These are phyloP conservation scores for Physocephala rufipes DNA, from an alignment of 2,888 invertebrate species.

Conservation along the genomic window DNA sequence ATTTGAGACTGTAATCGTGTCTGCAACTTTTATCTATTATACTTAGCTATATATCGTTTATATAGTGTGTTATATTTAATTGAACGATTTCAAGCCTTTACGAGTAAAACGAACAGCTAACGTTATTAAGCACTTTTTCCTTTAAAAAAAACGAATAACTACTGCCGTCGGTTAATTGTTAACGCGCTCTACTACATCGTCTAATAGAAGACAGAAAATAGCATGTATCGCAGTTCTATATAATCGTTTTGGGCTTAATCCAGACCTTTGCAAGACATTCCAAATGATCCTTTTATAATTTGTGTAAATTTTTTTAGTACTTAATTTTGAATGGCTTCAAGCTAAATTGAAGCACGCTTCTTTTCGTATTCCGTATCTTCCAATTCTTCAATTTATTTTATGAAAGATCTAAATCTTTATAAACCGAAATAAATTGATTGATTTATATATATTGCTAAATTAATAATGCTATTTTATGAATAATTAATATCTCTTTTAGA, in stretches of 20 bases:
- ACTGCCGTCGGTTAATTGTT: conserved; percentile 14
- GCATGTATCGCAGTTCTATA: neutral
- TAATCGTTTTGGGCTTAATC: neutral
- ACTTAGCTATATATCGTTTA: too few relatives aligned
- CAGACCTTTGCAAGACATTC: conserved; percentile 7
- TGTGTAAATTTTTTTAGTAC: conserved; percentile 12
- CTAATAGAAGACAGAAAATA: neutral
- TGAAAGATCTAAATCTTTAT: neutral
- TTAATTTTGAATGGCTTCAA: conserved; percentile 1
- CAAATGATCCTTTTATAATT: neutral
- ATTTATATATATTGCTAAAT: neutral
- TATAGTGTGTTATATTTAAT: too few relatives aligned
- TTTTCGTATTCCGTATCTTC: neutral
- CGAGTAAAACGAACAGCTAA: too few relatives aligned
- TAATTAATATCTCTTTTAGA: too few relatives aligned
- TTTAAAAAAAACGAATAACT: neutral
- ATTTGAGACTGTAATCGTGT: too few relatives aligned
- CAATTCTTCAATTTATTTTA: neutral
- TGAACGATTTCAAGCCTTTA: too few relatives aligned
- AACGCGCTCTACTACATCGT: neutral
- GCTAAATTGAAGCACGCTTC: neutral
- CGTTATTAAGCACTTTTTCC: too few relatives aligned
- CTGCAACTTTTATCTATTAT: neutral
- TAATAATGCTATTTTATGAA: neutral
- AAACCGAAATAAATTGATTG: neutral